These are phyloP conservation scores for Drosophila pseudoananassae DNA, from an alignment of 1,140 invertebrate genomes.

Conservation along the genomic window DNA sequence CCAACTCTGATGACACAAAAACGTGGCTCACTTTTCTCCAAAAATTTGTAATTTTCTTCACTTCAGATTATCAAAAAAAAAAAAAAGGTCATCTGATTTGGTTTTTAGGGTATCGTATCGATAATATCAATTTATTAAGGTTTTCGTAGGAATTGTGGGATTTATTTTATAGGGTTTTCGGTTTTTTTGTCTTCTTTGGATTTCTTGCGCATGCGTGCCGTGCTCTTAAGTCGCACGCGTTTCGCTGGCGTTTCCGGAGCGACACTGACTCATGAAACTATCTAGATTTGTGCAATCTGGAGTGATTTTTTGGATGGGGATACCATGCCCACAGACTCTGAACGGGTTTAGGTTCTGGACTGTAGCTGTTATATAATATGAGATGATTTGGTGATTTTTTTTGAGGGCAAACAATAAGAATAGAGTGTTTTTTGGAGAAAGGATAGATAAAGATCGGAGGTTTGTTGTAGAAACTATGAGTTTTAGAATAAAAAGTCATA, in stretches of 20 bases:
- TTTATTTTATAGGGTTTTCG: not conserved
- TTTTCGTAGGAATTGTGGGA: constrained; percentile 20
- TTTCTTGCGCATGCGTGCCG: constrained; percentile 15
- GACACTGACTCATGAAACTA: constrained; percentile 22
- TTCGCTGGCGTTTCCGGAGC: constrained; percentile 13
- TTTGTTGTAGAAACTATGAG: not conserved
- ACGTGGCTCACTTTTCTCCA: constrained; percentile 19
- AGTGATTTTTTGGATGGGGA: not conserved
- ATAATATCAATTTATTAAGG: constrained; percentile 18
- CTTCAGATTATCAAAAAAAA: not conserved
- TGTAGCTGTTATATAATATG: constrained; percentile 24
- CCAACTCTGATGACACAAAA: constrained; percentile 9
- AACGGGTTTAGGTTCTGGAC: constrained; percentile 4
- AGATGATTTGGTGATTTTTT: constrained; percentile 11
- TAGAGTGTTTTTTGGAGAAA: not conserved
- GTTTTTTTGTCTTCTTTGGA: not conserved
- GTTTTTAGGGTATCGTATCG: not conserved
- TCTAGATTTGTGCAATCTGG: not conserved
- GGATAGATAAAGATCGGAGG: not conserved
- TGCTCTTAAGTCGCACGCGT: constrained; percentile 9
- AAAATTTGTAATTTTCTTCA: constrained; percentile 7
- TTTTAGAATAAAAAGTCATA: too few relatives aligned
- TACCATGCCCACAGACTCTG: constrained; percentile 23
- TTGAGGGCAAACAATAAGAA: not conserved
- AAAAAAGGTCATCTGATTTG: not conserved